Conservation (phyloP, 2,888 invertebrate genomes). For the Drosophila kuntzei region DNA sequence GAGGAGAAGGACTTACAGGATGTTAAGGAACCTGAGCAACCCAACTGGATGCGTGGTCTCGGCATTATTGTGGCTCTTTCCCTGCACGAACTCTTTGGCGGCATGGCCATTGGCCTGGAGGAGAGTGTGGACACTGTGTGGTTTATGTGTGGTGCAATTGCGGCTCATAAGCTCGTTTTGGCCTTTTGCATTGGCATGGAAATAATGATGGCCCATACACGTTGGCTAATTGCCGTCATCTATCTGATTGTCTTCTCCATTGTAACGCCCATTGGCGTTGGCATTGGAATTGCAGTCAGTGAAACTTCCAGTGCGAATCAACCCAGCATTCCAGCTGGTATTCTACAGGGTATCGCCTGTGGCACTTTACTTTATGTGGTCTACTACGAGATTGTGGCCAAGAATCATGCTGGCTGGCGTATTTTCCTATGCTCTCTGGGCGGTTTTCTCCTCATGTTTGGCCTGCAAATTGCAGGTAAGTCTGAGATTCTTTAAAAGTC, state of each 20-base stretch:
- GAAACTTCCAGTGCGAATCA: conserved; percentile 88
- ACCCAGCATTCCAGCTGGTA: conserved; percentile 88
- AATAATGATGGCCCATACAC: conserved; percentile 90
- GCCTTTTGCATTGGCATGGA: conserved; percentile 95
- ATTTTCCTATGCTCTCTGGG: conserved; percentile 89
- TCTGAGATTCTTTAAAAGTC: no score
- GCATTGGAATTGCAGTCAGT: conserved; percentile 91
- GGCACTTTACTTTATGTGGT: conserved; percentile 97
- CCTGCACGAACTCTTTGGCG: conserved; percentile 94
- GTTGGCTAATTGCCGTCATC: conserved; percentile 87
- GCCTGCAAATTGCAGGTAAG: conserved; percentile 86
- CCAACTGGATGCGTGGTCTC: conserved; percentile 88
- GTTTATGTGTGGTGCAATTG: conserved; percentile 94
- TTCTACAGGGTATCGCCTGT: conserved; percentile 91
- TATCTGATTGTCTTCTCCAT: conserved; percentile 92
- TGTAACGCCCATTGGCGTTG: conserved; percentile 90
- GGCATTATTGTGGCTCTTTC: conserved; percentile 93
- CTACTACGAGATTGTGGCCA: conserved; percentile 95
- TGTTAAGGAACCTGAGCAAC: conserved; percentile 57
- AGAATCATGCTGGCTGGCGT: conserved; percentile 87
- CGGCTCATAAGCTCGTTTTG: conserved; percentile 94
- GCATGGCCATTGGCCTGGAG: conserved; percentile 93
- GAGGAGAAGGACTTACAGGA: neutral
- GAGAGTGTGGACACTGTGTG: conserved; percentile 88
- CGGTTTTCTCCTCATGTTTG: conserved; percentile 91